A percentile compares a stretch with the other conserved stretches of the same genome.
phyloP scores from a whole-genome alignment of 2,797 vertebrate genomes.

The Brachymystax lenok region DNA sequence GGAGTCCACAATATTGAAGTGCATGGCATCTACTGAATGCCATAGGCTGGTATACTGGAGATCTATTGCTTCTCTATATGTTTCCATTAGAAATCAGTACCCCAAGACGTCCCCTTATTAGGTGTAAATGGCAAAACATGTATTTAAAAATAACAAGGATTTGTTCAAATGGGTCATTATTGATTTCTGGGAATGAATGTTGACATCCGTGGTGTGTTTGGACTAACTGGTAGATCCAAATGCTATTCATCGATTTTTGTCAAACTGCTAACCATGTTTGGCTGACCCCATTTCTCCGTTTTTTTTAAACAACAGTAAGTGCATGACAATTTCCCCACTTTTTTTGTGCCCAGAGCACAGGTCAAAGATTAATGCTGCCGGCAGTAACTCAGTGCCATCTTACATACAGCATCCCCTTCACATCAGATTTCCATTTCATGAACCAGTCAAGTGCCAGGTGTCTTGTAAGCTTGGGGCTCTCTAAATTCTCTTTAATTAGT shows the following conservation, averaged over 20 bases:
- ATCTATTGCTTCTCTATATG: neutral
- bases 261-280: slow-evolving; percentile 17
- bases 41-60: neutral
- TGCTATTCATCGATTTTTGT: slow-evolving; percentile 24
- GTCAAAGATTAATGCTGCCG: neutral
- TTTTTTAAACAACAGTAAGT: neutral
- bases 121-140: neutral
- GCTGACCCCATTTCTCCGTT: neutral
- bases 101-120: too few relatives aligned
- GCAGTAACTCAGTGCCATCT: too few relatives aligned
- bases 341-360: neutral
- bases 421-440: neutral
- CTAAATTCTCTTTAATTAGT: neutral
- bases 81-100: neutral
- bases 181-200: slow-evolving; percentile 53
- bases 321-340: neutral
- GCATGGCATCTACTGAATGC: neutral
- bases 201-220: slow-evolving; percentile 48
- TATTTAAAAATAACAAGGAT: neutral
- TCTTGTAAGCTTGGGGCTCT: neutral
- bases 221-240: slow-evolving; percentile 8
- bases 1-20: neutral
- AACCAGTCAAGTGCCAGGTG: neutral
- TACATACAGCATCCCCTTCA: too few relatives aligned
- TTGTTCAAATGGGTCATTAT: slow-evolving; percentile 35